Evolutionary conservation across 1,140 invertebrate genomes (phyloP).

Genomic region (Nasonia longicornis): DNA sequence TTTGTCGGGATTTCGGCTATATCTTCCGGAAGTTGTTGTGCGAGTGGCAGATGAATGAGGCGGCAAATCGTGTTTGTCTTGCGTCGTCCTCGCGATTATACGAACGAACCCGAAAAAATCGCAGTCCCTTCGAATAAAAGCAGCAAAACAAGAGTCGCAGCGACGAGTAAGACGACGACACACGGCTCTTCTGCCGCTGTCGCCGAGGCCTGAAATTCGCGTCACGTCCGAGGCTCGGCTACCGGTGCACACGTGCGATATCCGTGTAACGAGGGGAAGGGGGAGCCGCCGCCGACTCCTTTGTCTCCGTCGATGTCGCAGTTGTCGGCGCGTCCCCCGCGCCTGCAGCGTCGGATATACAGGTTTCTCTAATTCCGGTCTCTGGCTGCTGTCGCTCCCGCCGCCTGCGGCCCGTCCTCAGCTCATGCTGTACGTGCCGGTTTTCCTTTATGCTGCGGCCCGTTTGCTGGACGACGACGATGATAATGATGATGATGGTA

Average conservation of each 20-base stretch:
- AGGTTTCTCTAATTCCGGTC: neutral
- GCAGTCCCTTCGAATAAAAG: neutral
- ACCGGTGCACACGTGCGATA: neutral
- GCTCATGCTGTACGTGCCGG: neutral
- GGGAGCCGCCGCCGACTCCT: neutral
- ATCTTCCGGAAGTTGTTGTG: no score
- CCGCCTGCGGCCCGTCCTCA: no score
- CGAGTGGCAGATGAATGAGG: no score
- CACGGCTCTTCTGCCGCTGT: neutral
- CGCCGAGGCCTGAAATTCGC: conserved; percentile 20
- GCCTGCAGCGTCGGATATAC: neutral
- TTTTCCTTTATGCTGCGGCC: no score
- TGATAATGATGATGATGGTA: no score
- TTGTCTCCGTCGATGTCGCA: conserved; percentile 11
- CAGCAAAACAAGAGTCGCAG: neutral
- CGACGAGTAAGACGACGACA: neutral
- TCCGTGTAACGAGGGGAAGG: neutral
- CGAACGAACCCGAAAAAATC: no score
- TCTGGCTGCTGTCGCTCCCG: neutral
- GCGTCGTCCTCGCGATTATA: no score
- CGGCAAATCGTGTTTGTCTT: no score
- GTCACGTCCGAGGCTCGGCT: conserved; percentile 12
- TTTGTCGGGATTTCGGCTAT: no score
- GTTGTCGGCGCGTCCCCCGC: neutral
- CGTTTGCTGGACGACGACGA: no score